Percentiles rank a stretch among this genome's conserved stretches.
These are phyloP conservation scores for Vesta saturnalis DNA, from an alignment of 2,888 invertebrate species.

Conservation along the genomic window DNA sequence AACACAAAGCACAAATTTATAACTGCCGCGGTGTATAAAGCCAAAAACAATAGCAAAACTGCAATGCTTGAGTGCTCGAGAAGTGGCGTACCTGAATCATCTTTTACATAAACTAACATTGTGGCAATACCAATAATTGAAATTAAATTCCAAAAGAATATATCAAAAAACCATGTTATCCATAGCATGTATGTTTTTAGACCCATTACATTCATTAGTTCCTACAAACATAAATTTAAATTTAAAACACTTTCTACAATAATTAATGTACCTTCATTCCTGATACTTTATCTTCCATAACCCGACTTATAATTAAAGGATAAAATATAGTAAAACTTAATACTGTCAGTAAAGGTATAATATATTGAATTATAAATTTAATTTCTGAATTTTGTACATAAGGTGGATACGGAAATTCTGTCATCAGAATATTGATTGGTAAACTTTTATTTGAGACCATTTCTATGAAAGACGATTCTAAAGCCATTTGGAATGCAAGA, in stretches of 20 bases:
- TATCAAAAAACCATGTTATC: conserved; percentile 86
- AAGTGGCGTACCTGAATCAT: conserved; percentile 65
- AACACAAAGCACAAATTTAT: conserved; percentile 82
- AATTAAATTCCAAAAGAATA: conserved; percentile 73
- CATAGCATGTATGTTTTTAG: conserved; percentile 85
- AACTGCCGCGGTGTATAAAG: conserved; percentile 75
- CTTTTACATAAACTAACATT: conserved; percentile 67
- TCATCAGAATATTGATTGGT: conserved; percentile 56
- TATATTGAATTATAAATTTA: conserved; percentile 52
- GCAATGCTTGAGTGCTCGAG: conserved; percentile 79
- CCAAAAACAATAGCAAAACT: conserved; percentile 75
- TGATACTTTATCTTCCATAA: conserved; percentile 69
- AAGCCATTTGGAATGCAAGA: conserved; percentile 68
- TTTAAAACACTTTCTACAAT: background rate
- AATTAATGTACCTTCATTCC: conserved; percentile 65
- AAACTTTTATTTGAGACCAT: conserved; percentile 41
- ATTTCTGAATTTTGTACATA: conserved; percentile 54
- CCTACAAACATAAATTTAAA: conserved; percentile 64
- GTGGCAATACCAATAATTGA: conserved; percentile 68
- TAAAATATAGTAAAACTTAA: conserved; percentile 65
- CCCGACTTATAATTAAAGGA: conserved; percentile 65
- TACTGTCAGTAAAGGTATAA: conserved; percentile 60
- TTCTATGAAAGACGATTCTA: conserved; percentile 68
- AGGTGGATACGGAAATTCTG: conserved; percentile 69
- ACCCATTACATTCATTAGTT: conserved; percentile 94